A percentile compares a stretch with the other conserved stretches of the same genome.
Evolutionary conservation across 2,888 invertebrate species (phyloP).

Genomic region (Sinohyriopsis cumingii): DNA sequence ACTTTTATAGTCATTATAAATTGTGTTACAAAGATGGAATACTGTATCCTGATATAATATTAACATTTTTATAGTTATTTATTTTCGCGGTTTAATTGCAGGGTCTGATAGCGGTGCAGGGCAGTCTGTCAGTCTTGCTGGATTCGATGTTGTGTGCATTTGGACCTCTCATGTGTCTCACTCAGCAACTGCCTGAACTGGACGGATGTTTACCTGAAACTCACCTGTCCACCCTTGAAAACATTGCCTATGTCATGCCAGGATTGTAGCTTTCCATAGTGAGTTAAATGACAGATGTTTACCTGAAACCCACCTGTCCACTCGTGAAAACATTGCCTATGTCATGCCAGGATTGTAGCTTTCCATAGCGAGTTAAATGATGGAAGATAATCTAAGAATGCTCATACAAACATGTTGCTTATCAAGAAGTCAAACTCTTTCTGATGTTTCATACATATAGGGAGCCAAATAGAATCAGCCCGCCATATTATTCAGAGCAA

Average conservation of each 20-base stretch:
- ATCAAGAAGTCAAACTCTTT: neutral
- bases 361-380: neutral
- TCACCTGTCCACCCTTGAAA: conserved; percentile 84
- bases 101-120: conserved; percentile 96
- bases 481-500: too few species aligned
- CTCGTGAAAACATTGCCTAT: conserved; percentile 94
- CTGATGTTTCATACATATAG: too few species aligned
- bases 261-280: conserved; percentile 75
- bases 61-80: neutral
- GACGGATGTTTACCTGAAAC: conserved; percentile 78
- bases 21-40: too few species aligned
- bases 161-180: conserved; percentile 89
- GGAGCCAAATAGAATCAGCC: too few species aligned
- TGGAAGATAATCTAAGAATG: conserved; percentile 1
- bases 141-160: conserved; percentile 94
- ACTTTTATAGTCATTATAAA: too few species aligned
- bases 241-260: conserved; percentile 96
- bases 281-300: conserved; percentile 79
- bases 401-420: neutral
- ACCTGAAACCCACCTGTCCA: conserved; percentile 77
- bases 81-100: conserved; percentile 65
- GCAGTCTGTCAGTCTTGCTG: conserved; percentile 91
- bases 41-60: too few species aligned
- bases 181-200: conserved; percentile 86
- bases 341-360: conserved; percentile 86